Evolutionary conservation across 2,113 vertebrate species (phyloP).

Genomic region (Phyllostomus hastatus): DNA sequence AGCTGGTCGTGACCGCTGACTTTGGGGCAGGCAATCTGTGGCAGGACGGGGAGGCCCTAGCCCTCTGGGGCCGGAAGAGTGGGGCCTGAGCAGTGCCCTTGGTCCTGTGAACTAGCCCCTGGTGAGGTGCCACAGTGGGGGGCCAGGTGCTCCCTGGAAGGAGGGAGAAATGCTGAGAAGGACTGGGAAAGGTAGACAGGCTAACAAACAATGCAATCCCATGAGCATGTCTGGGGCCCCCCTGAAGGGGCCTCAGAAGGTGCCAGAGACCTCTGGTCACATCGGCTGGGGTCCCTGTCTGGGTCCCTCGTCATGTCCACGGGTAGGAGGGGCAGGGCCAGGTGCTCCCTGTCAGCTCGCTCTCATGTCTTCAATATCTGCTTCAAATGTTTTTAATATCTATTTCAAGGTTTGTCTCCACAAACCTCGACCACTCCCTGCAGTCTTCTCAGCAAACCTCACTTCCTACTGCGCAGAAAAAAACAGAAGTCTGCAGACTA

Average conservation of each 20-base stretch:
- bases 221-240: not conserved
- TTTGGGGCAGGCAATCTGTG: too few species aligned
- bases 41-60: too few species aligned
- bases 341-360: not conserved
- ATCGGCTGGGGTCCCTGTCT: not conserved
- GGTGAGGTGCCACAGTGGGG: not conserved
- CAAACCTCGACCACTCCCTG: not conserved
- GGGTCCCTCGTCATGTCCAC: not conserved
- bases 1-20: not conserved
- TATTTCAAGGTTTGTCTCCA: constrained; percentile 12
- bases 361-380: not conserved
- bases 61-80: not conserved
- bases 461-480: constrained; percentile 45
- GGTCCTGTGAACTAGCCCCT: not conserved
- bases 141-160: not conserved
- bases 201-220: not conserved
- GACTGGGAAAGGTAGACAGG: not conserved
- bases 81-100: not conserved
- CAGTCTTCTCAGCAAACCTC: constrained; percentile 14
- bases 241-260: too few species aligned
- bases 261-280: not conserved
- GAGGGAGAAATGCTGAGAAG: not conserved
- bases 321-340: not conserved
- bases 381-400: not conserved
- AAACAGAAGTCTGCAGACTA: constrained; percentile 24